A percentile compares a stretch with the other conserved stretches of the same genome.
Conservation (phyloP, 2,888 invertebrate genomes). For the Acleris emargana region DNA sequence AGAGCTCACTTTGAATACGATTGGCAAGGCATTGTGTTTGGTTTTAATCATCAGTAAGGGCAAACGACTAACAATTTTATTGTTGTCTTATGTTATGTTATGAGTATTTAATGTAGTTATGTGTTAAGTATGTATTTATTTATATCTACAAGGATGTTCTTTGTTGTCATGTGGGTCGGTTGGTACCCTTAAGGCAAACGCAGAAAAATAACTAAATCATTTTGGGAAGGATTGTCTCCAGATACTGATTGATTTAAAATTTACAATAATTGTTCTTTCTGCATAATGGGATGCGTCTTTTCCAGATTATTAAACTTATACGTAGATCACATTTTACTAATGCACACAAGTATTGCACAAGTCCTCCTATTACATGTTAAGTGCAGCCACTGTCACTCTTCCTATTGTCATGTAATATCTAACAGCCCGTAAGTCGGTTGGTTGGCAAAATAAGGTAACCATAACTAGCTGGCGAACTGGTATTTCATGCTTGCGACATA, state of each 20-base stretch:
- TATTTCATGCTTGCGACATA: conserved; percentile 53
- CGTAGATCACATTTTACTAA: conserved; percentile 16
- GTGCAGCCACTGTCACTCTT: conserved; percentile 22
- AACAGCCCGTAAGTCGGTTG: conserved; percentile 32
- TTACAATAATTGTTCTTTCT: too few relatives aligned
- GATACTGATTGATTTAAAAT: too few relatives aligned
- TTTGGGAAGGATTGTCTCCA: too few relatives aligned
- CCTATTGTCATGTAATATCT: conserved; percentile 37
- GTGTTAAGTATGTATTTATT: too few relatives aligned
- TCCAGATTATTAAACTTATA: not conserved
- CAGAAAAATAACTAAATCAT: too few relatives aligned
- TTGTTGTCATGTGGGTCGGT: too few relatives aligned
- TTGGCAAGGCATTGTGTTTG: conserved; percentile 15
- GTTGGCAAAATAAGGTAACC: conserved; percentile 26
- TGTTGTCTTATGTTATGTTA: too few relatives aligned
- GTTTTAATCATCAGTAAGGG: conserved; percentile 1
- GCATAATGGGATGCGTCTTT: not conserved
- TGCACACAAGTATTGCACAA: conserved; percentile 11
- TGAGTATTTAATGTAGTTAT: too few relatives aligned
- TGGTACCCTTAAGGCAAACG: too few relatives aligned
- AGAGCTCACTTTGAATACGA: conserved; percentile 4
- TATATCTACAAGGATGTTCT: too few relatives aligned
- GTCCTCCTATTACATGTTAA: conserved; percentile 27
- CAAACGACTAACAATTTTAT: not conserved
- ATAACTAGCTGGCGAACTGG: conserved; percentile 31